Base-by-base conservation (phyloP, 2,797 vertebrate genomes). In the Smutsia gigantea region DNA sequence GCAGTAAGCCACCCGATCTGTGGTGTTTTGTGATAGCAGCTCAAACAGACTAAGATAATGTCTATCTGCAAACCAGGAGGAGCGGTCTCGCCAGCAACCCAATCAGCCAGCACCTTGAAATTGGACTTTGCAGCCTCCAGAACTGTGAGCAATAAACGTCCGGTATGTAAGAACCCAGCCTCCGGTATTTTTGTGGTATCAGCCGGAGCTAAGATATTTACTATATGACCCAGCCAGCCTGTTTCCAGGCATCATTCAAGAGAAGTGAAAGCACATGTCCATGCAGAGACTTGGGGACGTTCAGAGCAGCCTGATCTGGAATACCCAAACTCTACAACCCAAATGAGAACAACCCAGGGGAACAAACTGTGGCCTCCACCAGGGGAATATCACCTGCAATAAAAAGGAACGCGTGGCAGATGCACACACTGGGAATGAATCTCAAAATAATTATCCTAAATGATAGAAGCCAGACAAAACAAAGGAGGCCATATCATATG, bases 401-500 rank as follows among this genome's bases (percentile, higher is more conserved):
- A 9, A 29, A 46, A 63, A 25, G 42, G 59, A 42, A 23, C 0
- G 10, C 7, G 71, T 4, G 1, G 8, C 1, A 0, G 39, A 39
- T 3, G n/a, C 0, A 15, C 51, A 10, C 29, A 2, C 17, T 10
- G 4, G 0, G 18, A 18, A 57, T 4, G 10, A 13, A 6, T 17
- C 87, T 42, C 51, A 77, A 8, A 66, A n/a, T 3, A 5, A 53
- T 34, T 1, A 0, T 31, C 64, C 29, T 15, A 15, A 53, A 31
- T 2, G 23, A 27, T 34, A 42, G 29, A 49, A 46, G 17, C 21
- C 23, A 18, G 79, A 77, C 14, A 5, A 8, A 63, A 79, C 5
- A 39, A 64, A 3, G 14, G 4, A 7, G 7, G 2, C 1, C 42
- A 9, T 5, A 1, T 4, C 2, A 1, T 29, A 29, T 1, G n/a